These are phyloP conservation scores for Bujurquina vittata DNA, from an alignment of 2,113 vertebrate species.

Conservation along the genomic window DNA sequence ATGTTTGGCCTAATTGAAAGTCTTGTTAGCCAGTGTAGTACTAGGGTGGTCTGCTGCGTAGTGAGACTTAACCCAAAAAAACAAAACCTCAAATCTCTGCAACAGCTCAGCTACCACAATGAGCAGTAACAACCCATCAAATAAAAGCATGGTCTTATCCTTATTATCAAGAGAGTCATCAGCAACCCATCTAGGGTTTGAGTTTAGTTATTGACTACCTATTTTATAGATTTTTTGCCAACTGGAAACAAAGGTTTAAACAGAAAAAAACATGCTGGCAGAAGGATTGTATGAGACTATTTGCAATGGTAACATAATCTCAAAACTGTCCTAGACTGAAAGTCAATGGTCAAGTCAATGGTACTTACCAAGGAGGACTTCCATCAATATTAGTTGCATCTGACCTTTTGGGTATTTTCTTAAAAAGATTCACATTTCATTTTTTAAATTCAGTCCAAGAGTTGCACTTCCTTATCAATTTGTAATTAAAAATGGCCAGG, in stretches of 20 bases:
- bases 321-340: not conserved
- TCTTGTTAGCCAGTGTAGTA: conserved; percentile 17
- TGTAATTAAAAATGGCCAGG: not conserved
- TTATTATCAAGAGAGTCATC: not conserved
- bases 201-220: not conserved
- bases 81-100: not conserved
- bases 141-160: not conserved
- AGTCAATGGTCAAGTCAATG: not conserved
- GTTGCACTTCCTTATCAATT: not conserved
- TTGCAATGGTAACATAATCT: not conserved
- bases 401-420: not conserved
- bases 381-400: no score
- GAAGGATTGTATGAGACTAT: not conserved
- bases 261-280: not conserved
- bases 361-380: no score
- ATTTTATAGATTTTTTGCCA: not conserved
- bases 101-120: not conserved
- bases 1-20: conserved; percentile 3
- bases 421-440: not conserved
- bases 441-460: no score
- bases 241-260: not conserved
- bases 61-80: not conserved
- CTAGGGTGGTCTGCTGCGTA: not conserved
- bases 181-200: not conserved
- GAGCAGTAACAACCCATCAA: not conserved